Evolutionary conservation across 2,888 invertebrate species (phyloP).

Genomic region (Callosobruchus maculatus): DNA sequence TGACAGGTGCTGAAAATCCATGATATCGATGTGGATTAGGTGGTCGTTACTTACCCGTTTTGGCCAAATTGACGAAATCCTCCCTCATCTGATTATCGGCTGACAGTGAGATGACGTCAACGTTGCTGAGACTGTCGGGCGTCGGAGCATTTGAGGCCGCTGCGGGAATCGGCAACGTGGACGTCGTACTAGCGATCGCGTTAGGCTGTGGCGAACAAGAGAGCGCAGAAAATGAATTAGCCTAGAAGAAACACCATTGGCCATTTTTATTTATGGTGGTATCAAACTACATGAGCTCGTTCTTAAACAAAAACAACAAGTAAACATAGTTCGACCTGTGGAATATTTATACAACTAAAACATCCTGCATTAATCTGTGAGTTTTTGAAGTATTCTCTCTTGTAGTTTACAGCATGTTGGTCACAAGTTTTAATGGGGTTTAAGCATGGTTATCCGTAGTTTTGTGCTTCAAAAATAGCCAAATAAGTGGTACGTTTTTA

Average conservation of each 20-base stretch:
- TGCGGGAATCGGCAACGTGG: constrained; percentile 38
- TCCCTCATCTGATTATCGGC: constrained; percentile 46
- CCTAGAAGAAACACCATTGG: constrained; percentile 22
- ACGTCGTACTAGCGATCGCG: constrained; percentile 17
- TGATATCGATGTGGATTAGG: too few relatives aligned
- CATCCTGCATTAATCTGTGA: too few relatives aligned
- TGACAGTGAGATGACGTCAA: constrained; percentile 45
- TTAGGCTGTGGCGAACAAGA: constrained; percentile 30
- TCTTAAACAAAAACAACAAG: neutral
- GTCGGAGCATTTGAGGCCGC: constrained; percentile 47
- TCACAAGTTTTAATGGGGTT: too few relatives aligned
- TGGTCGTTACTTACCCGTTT: constrained; percentile 58
- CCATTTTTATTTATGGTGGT: neutral
- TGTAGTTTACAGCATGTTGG: too few relatives aligned
- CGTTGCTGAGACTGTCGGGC: constrained; percentile 56
- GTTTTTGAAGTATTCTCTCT: too few relatives aligned
- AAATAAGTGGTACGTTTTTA: too few relatives aligned
- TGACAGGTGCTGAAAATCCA: too few relatives aligned
- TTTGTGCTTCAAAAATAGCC: too few relatives aligned
- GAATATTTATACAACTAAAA: too few relatives aligned
- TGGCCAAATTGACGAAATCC: constrained; percentile 66
- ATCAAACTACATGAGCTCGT: neutral
- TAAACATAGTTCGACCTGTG: neutral
- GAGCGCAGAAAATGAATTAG: constrained; percentile 40
- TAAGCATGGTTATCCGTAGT: too few relatives aligned